Conservation (phyloP, 2,888 invertebrate species). For the Cerastis rubricosa region DNA sequence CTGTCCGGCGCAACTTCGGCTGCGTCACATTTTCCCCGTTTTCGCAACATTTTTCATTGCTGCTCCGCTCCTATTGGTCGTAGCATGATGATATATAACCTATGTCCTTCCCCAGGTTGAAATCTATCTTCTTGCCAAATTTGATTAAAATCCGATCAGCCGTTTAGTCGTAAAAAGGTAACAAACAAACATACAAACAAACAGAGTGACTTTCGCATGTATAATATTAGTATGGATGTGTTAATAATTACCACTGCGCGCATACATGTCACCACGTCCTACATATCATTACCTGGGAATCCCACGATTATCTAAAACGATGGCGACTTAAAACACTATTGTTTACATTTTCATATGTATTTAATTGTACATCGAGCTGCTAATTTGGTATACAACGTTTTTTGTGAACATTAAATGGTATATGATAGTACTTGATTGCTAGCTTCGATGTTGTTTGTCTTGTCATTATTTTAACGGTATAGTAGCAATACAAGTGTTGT, state of each 20-base stretch:
- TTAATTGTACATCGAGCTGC: conserved; percentile 37
- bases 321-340: conserved; percentile 27
- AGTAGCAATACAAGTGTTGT: neutral
- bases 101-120: too few relatives aligned
- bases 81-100: too few relatives aligned
- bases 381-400: conserved; percentile 37
- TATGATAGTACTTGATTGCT: conserved; percentile 30
- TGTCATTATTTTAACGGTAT: conserved; percentile 5
- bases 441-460: conserved; percentile 10
- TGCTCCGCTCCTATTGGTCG: too few relatives aligned
- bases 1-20: too few relatives aligned
- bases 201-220: too few relatives aligned
- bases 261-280: conserved; percentile 16
- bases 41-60: too few relatives aligned
- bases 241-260: conserved; percentile 45
- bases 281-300: conserved; percentile 41
- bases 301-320: conserved; percentile 42
- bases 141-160: too few relatives aligned
- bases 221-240: too few relatives aligned
- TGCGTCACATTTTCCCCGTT: too few relatives aligned
- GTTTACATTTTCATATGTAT: conserved; percentile 38
- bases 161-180: too few relatives aligned
- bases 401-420: conserved; percentile 29
- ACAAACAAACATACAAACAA: too few relatives aligned
- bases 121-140: too few relatives aligned